Evolutionary conservation across 2,797 vertebrate genomes (phyloP), one percentile per base, ranked within the genome.

Genomic region (Thamnophis elegans): DNA sequence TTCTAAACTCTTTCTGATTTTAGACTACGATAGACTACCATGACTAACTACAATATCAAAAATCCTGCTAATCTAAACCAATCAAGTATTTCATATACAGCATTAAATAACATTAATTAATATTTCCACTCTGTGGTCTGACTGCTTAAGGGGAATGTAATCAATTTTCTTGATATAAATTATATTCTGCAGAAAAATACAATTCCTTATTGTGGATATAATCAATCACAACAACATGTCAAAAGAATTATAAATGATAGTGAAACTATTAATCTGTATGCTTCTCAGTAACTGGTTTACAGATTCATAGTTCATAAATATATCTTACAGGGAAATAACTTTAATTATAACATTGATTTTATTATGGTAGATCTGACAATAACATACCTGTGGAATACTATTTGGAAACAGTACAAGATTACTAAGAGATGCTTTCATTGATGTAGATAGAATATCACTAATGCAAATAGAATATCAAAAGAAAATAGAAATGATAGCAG

Each of bases 91-190:
- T 98, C 97, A 98, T 91, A 98, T 98, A 98, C 97, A 97, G 97
- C 96, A 97, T 98, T 98, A 97, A 98, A 97, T 60, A 97, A 97
- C 97, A 97, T 98, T 98, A 98, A 98, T 98, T 98, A 98, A 98
- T 98, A 97, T 97, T 96, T 97, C 96, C 97, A 97, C 98, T 97
- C 97, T 36, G 56, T 95, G 92, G 95, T 89, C 89, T 89, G 91
- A 96, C 94, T 96, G 97, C 95, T 95, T 96, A 58, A 54, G 92
- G 93, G 97, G 96, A 95, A 95, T 96, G 96, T 97, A 98, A 98
- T 97, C 97, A 97, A 97, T 97, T 97, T 95, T 95, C 94, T 13
- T 10, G 94, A 94, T 94, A 95, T 73, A 95, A 96, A 58, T 95
- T 95, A 94, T 89, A 95, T 95, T 97, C 94, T 95, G 92, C 88